A percentile compares a stretch with the other conserved stretches of the same genome.
phyloP scores from a whole-genome alignment of 2,888 invertebrate genomes.

The Orchesella flavescens region DNA sequence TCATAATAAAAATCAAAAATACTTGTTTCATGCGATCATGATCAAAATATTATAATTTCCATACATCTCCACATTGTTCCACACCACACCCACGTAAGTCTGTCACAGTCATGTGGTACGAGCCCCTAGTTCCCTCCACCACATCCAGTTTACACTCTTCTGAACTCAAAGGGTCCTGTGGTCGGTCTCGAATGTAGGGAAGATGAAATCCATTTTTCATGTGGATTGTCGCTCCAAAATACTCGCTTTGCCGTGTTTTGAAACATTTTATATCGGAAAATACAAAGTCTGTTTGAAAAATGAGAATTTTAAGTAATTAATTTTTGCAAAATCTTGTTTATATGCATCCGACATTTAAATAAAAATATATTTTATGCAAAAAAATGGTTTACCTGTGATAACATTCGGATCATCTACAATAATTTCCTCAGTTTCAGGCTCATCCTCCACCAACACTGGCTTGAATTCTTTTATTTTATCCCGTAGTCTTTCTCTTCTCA shows the following conservation, averaged over 20 bases:
- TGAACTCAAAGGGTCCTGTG: conserved; percentile 69
- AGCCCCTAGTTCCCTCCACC: conserved; percentile 55
- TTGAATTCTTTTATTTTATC: conserved; percentile 56
- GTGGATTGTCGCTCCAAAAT: conserved; percentile 71
- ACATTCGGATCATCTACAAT: conserved; percentile 55
- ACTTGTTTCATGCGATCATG: too few species aligned
- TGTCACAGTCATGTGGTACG: conserved; percentile 68
- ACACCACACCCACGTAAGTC: conserved; percentile 71
- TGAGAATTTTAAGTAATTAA: not conserved
- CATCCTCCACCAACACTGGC: not conserved
- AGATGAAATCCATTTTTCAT: conserved; percentile 70
- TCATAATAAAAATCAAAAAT: not conserved
- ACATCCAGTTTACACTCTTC: conserved; percentile 68
- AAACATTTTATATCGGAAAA: conserved; percentile 72
- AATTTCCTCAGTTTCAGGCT: conserved; percentile 9
- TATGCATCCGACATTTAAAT: too few species aligned
- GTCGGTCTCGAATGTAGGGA: conserved; percentile 71
- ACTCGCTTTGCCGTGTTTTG: conserved; percentile 68
- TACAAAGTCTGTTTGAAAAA: conserved; percentile 65
- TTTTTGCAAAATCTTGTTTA: too few species aligned
- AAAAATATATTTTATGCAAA: too few species aligned
- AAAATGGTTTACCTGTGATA: conserved; percentile 60
- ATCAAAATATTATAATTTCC: not conserved
- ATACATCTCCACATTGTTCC: conserved; percentile 70
- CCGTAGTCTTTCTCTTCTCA: conserved; percentile 47